Evolutionary conservation across 2,888 invertebrate species (phyloP).

Genomic region (Apeira syringaria): DNA sequence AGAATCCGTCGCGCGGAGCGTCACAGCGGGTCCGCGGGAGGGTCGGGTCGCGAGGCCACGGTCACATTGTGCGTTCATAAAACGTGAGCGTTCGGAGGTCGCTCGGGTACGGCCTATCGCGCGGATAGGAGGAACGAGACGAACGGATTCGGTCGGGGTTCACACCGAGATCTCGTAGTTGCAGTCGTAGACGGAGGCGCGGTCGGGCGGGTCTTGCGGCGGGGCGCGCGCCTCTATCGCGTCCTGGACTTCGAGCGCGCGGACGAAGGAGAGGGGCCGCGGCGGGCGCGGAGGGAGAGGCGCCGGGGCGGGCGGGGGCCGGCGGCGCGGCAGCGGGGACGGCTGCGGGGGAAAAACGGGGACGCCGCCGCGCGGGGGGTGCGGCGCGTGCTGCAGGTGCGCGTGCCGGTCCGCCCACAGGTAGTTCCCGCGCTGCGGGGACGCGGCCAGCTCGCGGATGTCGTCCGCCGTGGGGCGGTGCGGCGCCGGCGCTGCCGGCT

Average conservation of each 20-base stretch:
- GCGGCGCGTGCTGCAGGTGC: constrained; percentile 35
- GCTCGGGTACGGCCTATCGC: constrained; percentile 5
- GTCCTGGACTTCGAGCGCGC: constrained; percentile 95
- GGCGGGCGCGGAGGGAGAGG: constrained; percentile 62
- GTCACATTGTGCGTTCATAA: constrained; percentile 22
- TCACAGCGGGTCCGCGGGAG: neutral
- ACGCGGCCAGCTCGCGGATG: constrained; percentile 94
- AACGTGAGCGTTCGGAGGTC: constrained; percentile 5
- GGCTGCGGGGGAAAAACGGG: constrained; percentile 67
- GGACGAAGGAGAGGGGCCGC: constrained; percentile 94
- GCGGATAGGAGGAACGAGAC: constrained; percentile 6
- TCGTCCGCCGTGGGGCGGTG: constrained; percentile 86
- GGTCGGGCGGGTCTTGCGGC: constrained; percentile 86
- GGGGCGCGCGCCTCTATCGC: constrained; percentile 90
- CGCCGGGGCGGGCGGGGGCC: constrained; percentile 72
- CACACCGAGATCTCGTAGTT: constrained; percentile 98
- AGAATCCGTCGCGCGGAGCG: neutral
- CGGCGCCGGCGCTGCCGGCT: constrained; percentile 84
- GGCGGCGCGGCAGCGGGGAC: constrained; percentile 58
- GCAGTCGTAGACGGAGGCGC: constrained; percentile 96
- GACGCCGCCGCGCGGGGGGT: constrained; percentile 57
- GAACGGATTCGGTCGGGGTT: too few relatives aligned
- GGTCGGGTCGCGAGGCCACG: constrained; percentile 1
- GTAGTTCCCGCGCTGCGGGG: constrained; percentile 88
- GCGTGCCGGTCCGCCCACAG: constrained; percentile 77